phyloP scores from a whole-genome alignment of 2,113 vertebrate genomes.

The Myiozetetes cayanensis region DNA sequence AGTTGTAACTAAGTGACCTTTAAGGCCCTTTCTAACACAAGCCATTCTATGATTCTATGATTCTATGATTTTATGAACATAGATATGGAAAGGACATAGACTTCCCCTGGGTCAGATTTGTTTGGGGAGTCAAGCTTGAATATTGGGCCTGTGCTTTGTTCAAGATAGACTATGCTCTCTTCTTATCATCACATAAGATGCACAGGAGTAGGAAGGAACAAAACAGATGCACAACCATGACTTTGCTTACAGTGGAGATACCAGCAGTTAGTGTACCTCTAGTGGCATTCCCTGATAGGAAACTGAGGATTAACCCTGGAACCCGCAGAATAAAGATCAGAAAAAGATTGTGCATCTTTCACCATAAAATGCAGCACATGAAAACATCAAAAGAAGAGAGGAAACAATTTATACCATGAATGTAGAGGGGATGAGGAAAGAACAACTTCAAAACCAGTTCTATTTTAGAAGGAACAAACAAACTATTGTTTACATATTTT shows the following conservation, averaged over 20 bases:
- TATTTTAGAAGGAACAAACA: neutral
- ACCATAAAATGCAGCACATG: neutral
- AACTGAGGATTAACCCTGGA: neutral
- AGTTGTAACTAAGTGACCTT: neutral
- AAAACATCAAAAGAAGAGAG: neutral
- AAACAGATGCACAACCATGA: neutral
- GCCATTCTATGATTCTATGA: neutral
- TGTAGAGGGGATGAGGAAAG: neutral
- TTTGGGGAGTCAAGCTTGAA: neutral
- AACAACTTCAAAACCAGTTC: neutral
- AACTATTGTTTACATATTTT: neutral
- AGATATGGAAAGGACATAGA: neutral
- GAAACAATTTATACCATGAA: neutral
- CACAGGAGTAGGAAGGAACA: neutral
- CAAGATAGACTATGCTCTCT: neutral
- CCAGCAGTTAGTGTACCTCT: neutral
- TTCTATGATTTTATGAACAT: neutral
- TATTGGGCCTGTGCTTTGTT: neutral
- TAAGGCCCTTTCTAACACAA: neutral
- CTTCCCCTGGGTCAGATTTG: neutral
- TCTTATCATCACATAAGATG: neutral
- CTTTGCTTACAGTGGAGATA: neutral
- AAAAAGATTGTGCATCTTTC: neutral
- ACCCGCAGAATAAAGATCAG: neutral
- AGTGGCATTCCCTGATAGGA: neutral